Percentiles rank a stretch among this genome's conserved stretches.
Conservation (phyloP, 2,113 vertebrate species). For the Mormoops blainvillei region DNA sequence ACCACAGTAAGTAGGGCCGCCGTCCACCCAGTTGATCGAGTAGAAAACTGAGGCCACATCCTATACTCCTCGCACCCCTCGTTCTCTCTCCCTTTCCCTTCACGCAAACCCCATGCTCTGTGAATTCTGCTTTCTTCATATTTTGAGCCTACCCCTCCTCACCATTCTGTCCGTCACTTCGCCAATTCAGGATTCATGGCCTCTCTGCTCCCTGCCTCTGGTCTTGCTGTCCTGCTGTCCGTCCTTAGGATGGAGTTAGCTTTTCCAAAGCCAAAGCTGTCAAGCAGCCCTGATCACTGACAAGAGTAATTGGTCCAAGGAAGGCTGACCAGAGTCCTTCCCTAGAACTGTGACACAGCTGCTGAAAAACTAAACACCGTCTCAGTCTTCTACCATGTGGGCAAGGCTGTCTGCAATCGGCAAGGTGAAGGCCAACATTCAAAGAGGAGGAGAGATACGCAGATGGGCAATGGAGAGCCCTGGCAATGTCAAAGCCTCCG, state of each 20-base stretch:
- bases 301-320: background rate
- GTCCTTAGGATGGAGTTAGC: background rate
- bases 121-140: background rate
- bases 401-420: background rate
- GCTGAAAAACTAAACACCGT: background rate
- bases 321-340: background rate
- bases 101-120: too few relatives aligned
- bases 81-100: background rate
- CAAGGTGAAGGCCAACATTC: background rate
- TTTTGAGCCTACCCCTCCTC: accelerated
- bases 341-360: background rate
- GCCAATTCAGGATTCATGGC: background rate
- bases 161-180: background rate
- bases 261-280: background rate
- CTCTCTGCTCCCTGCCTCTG: background rate
- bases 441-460: background rate
- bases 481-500: background rate
- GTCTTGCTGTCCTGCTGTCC: background rate
- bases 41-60: background rate
- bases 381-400: background rate
- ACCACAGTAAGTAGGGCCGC: background rate
- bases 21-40: background rate
- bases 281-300: background rate
- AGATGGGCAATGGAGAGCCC: background rate
- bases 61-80: accelerated